Percentiles rank a stretch among this genome's conserved stretches.
phyloP scores from a whole-genome alignment of 1,140 invertebrate species.

The Aphelinus certus region DNA sequence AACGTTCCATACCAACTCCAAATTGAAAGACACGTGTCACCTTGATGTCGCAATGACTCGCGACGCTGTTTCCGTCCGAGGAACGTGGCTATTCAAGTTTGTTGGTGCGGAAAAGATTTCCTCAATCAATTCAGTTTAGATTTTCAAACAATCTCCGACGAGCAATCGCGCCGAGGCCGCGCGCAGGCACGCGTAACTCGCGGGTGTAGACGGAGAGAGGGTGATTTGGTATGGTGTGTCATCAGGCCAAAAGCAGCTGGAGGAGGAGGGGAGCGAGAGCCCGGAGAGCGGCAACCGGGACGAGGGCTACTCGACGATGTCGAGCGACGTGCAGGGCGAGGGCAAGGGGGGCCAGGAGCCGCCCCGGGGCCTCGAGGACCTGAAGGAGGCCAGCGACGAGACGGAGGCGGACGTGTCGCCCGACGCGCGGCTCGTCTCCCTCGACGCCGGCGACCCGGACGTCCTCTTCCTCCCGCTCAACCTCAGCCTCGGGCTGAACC shows the following conservation, averaged over 20 bases:
- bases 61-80: no score
- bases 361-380: conserved; percentile 72
- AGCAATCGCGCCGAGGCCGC: no score
- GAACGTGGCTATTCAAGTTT: no score
- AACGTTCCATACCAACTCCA: no score
- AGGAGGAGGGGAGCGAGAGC: conserved; percentile 72
- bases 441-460: conserved; percentile 72
- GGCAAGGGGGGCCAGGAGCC: conserved; percentile 67
- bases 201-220: neutral
- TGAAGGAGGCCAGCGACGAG: conserved; percentile 78
- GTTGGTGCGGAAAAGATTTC: no score
- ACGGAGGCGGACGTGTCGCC: conserved; percentile 70
- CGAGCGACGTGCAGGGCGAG: conserved; percentile 83
- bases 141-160: no score
- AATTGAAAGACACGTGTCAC: no score
- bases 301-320: conserved; percentile 91
- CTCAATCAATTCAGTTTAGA: no score
- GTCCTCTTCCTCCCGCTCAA: conserved; percentile 76
- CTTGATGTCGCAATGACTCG: no score
- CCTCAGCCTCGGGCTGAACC: conserved; percentile 71
- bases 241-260: conserved; percentile 59
- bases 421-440: conserved; percentile 63
- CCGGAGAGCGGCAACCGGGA: conserved; percentile 81
- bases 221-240: neutral
- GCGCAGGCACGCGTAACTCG: no score